Evolutionary conservation across 2,888 invertebrate species (phyloP).

Genomic region (Liopterus haemorrhoidalis): DNA sequence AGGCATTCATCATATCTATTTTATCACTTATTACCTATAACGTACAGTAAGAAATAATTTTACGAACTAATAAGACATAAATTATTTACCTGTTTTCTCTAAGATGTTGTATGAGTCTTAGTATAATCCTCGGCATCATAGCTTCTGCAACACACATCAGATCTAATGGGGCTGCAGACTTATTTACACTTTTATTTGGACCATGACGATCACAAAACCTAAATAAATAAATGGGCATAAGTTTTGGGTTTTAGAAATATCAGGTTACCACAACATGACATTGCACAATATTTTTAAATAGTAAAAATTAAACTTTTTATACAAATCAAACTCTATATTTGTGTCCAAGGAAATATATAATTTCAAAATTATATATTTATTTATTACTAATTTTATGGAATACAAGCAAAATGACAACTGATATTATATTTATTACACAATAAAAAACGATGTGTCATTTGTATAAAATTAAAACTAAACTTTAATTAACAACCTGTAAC

Average conservation of each 20-base stretch:
- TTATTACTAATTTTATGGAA: background rate
- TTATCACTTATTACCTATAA: constrained; percentile 14
- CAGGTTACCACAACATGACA: too few relatives aligned
- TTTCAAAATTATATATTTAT: constrained; percentile 1
- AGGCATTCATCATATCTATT: constrained; percentile 33
- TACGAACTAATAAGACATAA: constrained; percentile 5
- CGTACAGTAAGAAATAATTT: background rate
- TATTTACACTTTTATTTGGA: constrained; percentile 71
- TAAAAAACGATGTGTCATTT: background rate
- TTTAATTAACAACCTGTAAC: too few relatives aligned
- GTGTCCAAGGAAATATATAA: too few relatives aligned
- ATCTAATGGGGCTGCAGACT: constrained; percentile 73
- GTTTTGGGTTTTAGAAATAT: too few relatives aligned
- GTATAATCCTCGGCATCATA: constrained; percentile 89
- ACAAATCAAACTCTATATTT: too few relatives aligned
- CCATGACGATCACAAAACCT: constrained; percentile 92
- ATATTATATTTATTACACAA: background rate
- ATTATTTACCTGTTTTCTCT: constrained; percentile 66
- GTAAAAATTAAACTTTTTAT: background rate
- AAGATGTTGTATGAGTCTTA: constrained; percentile 84
- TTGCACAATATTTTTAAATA: background rate
- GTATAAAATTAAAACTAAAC: background rate
- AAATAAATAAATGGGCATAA: too few relatives aligned
- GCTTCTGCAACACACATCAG: constrained; percentile 87
- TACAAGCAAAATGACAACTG: background rate